Base-by-base conservation (phyloP, 2,113 vertebrate genomes). In the Psittacara wagleri region DNA sequence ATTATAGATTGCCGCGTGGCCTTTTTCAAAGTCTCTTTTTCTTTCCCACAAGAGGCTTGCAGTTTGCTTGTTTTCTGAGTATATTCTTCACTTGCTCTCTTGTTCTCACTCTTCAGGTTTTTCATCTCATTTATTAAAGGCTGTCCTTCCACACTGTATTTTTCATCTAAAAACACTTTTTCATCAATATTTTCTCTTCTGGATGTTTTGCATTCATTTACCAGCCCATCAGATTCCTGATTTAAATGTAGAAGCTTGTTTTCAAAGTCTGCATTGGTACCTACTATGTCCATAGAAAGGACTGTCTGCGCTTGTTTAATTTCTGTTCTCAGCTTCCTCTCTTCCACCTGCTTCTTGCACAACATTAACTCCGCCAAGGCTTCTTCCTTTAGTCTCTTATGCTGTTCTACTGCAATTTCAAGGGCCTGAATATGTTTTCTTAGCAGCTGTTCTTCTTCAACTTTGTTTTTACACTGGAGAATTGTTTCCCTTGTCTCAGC, bases 381-480 rank as follows among this genome's bases (percentile, higher is more conserved):
- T 96, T 99, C 98, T 68, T 98, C 98, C 25, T 98, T 99, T 46
- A 98, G 97, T 86, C 95, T 97, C 91, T 98, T 98, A 95, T 99
- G 98, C 95, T 99, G 98, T 84, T 99, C 99, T 92, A 99, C 97
- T 35, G 98, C 98, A 55, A 97, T 98, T 98, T 99, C 99, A 81
- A 99, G 98, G 72, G 98, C 96, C 33, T 98, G 97, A 83, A 99
- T 98, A 83, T 98, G 99, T 77, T 98, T 98, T 75, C 98, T 98
- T 51, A 99, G 96, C 33, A 94, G 96, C 7, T 97, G 90, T 20
- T 98, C 98, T 62, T 99, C 98, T 24, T 98, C 98, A 12, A 77
- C 90, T 92, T 73, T 94, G 88, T 77, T 97, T 92, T 97, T 97
- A 48, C 97, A 97, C 62, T 97, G 98, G 44, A 97, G 96, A 83